Evolutionary conservation across 1,140 invertebrate genomes (phyloP).

Genomic region (Teleopsis dalmanni): DNA sequence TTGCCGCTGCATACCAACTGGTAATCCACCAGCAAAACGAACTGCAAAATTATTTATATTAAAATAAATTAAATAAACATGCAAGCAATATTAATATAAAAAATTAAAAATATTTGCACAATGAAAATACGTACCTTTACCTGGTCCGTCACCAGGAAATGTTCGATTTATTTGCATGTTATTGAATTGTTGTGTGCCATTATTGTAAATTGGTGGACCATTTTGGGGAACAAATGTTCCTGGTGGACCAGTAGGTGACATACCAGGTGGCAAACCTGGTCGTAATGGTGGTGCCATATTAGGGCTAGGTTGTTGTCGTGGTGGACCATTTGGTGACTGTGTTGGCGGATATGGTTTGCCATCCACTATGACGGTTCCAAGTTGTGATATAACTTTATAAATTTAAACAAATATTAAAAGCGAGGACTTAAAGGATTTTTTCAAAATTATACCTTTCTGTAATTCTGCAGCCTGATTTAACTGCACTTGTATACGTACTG

Average conservation of each 20-base stretch:
- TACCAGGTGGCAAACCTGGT: constrained; percentile 36
- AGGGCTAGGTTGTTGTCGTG: constrained; percentile 44
- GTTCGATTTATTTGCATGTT: constrained; percentile 40
- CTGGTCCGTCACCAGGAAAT: constrained; percentile 35
- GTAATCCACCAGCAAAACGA: constrained; percentile 38
- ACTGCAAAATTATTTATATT: constrained; percentile 16
- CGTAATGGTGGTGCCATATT: constrained; percentile 43
- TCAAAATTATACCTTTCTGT: constrained; percentile 54
- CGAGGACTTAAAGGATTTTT: neutral
- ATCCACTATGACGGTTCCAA: constrained; percentile 70
- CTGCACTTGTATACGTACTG: constrained; percentile 66
- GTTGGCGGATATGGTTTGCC: constrained; percentile 50
- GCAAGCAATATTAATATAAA: constrained; percentile 3
- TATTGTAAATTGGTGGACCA: constrained; percentile 37
- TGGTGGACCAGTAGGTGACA: constrained; percentile 33
- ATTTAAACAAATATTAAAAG: neutral
- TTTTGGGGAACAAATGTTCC: constrained; percentile 34
- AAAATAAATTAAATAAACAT: constrained; percentile 8
- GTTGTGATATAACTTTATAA: constrained; percentile 60
- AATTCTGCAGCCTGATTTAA: constrained; percentile 71
- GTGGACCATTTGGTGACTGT: constrained; percentile 29
- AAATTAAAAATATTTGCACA: too few relatives aligned
- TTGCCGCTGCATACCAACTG: constrained; percentile 39
- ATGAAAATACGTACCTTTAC: constrained; percentile 38
- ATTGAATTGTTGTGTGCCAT: constrained; percentile 36